A percentile compares a stretch with the other conserved stretches of the same genome.
phyloP scores from a whole-genome alignment of 2,888 invertebrate species.

The Criorhina ranunculi region DNA sequence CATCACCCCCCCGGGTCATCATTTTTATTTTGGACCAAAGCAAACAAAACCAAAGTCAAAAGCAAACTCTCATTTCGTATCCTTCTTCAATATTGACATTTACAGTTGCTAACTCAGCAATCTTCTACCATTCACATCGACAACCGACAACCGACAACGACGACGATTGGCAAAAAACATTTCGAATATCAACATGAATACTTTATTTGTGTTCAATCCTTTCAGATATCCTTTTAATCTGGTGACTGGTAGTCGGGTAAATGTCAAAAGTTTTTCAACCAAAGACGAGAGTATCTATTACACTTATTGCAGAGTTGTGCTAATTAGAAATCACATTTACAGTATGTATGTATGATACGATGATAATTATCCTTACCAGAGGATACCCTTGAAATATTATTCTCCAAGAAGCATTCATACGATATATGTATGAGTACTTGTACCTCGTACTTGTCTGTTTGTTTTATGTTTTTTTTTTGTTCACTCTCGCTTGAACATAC shows the following conservation, averaged over 20 bases:
- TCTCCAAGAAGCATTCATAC: slow-evolving; percentile 9
- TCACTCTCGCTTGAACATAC: not conserved
- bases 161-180: slow-evolving; percentile 14
- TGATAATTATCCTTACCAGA: slow-evolving; percentile 22
- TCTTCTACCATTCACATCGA: slow-evolving; percentile 24
- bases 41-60: slow-evolving; percentile 50
- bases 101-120: slow-evolving; percentile 20
- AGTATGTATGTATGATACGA: too few species aligned
- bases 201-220: slow-evolving; percentile 50
- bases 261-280: slow-evolving; percentile 6
- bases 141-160: too few species aligned
- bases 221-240: slow-evolving; percentile 38
- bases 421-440: not conserved
- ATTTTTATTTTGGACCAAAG: slow-evolving; percentile 27
- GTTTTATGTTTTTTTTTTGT: not conserved
- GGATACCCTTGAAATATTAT: slow-evolving; percentile 7
- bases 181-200: slow-evolving; percentile 25
- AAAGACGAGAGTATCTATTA: slow-evolving; percentile 5
- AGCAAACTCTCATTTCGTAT: slow-evolving; percentile 36
- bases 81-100: slow-evolving; percentile 48
- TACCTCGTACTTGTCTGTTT: slow-evolving; percentile 6
- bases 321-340: slow-evolving; percentile 45
- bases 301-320: slow-evolving; percentile 14
- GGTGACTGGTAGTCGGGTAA: slow-evolving; percentile 18
- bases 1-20: slow-evolving; percentile 2